Evolutionary conservation across 1,140 invertebrate species (phyloP).

Genomic region (Camponotus floridanus): DNA sequence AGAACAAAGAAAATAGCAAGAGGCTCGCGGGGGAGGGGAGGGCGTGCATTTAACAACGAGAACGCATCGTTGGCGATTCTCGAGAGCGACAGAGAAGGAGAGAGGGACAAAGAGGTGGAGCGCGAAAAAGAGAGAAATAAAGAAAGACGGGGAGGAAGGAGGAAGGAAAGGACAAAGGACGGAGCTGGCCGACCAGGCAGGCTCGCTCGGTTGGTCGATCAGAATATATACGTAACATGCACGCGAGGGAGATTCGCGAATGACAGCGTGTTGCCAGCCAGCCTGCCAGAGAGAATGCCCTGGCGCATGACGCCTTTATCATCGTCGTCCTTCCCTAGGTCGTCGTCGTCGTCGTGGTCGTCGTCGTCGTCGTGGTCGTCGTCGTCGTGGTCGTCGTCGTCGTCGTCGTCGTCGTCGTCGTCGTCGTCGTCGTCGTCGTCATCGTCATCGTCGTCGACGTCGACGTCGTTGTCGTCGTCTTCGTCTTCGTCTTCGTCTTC

Average conservation of each 20-base stretch:
- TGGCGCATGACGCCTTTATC: constrained; percentile 46
- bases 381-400: no score
- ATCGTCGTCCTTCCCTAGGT: constrained; percentile 39
- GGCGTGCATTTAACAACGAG: constrained; percentile 68
- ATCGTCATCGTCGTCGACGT: no score
- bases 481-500: no score
- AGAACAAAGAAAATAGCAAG: constrained; percentile 61
- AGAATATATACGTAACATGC: constrained; percentile 58
- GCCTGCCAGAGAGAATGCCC: constrained; percentile 33
- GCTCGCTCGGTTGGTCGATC: constrained; percentile 71
- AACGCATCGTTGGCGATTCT: constrained; percentile 52
- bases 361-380: no score
- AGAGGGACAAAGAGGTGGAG: not conserved
- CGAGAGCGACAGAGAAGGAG: constrained; percentile 9
- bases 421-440: not conserved
- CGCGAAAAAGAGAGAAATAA: constrained; percentile 2
- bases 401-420: constrained; percentile 21
- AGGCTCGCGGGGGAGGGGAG: constrained; percentile 20
- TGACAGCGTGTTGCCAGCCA: constrained; percentile 55
- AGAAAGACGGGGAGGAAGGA: not conserved
- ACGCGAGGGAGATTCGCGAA: constrained; percentile 21
- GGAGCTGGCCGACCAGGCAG: constrained; percentile 73
- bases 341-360: constrained; percentile 23
- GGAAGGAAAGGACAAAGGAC: constrained; percentile 75
- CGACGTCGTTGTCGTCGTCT: no score